Evolutionary conservation across 1,140 invertebrate genomes (phyloP).

Genomic region (Agraylea sexmaculata): DNA sequence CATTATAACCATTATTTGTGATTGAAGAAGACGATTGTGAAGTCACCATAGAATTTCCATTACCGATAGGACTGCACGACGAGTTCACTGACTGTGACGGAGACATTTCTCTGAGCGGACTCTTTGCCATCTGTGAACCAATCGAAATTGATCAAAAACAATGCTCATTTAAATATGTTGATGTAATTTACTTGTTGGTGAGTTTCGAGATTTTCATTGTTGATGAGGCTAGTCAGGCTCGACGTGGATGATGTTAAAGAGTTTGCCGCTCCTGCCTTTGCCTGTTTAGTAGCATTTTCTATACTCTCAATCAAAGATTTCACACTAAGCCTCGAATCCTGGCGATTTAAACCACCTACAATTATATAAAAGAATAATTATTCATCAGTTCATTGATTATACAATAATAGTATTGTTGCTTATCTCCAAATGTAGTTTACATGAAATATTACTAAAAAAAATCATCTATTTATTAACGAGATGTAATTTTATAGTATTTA

Average conservation of each 20-base stretch:
- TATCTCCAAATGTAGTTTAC: no score
- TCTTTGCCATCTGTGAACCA: constrained; percentile 17
- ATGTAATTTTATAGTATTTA: neutral
- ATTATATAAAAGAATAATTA: neutral
- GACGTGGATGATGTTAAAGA: constrained; percentile 31
- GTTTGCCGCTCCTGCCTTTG: constrained; percentile 49
- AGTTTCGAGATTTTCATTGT: constrained; percentile 17
- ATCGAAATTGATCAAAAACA: neutral
- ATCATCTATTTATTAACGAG: neutral
- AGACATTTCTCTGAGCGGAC: constrained; percentile 21
- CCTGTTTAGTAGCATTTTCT: constrained; percentile 76
- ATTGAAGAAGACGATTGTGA: neutral
- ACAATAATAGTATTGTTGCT: no score
- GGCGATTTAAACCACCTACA: constrained; percentile 33
- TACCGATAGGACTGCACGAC: constrained; percentile 11
- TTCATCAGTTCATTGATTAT: no score
- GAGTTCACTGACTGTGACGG: constrained; percentile 2
- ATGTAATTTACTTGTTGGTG: constrained; percentile 7
- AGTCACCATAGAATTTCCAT: no score
- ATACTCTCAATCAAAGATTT: constrained; percentile 84
- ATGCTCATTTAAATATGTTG: neutral
- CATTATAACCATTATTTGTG: constrained; percentile 14
- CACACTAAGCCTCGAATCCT: constrained; percentile 72
- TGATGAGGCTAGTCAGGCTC: constrained; percentile 28
- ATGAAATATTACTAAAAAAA: neutral